Evolutionary conservation across 2,888 invertebrate species (phyloP), one percentile per base, ranked within the genome.

Genomic region (Labia minor): DNA sequence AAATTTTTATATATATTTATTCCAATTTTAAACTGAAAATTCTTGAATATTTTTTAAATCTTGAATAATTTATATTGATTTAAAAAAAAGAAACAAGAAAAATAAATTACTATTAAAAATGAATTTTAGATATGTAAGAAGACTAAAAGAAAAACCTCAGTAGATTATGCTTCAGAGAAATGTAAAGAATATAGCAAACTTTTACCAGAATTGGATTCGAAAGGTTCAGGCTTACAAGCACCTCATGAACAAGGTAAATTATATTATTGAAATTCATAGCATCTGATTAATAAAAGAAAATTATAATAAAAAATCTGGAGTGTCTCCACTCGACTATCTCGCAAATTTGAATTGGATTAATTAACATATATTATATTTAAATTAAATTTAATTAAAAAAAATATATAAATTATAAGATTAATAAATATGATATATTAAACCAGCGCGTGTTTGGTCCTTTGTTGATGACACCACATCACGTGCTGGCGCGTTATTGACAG

Each of bases 161-260:
- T 76, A 19, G 83, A 85, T 71, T 82, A 83, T 73, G 89, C 88
- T 2, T 81, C 85, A 0, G 76, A 81, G 18, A 85, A 83, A 74
- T 90, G 89, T 73, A 74, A 79, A 64, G 82, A 85, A 73, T 89
- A 86, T 75, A 84, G 86, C 33, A 78, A 79, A 68, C 75, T 80
- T 66, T 72, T 89, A 67, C 79, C 83, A 0, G 83, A 83, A 68
- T 76, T 90, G 67, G 89, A 89, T 74, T 76, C 82, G 0, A 80
- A 82, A 33, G 87, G 86, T n/a, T 81, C 83, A 0, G 89, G 89
- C 0, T 77, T 89, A 69, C 89, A 90, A 77, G 87, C 88, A 14
- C 86, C 86, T 1, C 88, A 89, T 72, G 89, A 89, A 74, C 78
- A 81, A 63, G 84, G 86, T 83, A 75, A 78, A 69, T 68, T 11